Evolutionary conservation across 2,888 invertebrate species (phyloP).

Genomic region (Hartigia nigra): DNA sequence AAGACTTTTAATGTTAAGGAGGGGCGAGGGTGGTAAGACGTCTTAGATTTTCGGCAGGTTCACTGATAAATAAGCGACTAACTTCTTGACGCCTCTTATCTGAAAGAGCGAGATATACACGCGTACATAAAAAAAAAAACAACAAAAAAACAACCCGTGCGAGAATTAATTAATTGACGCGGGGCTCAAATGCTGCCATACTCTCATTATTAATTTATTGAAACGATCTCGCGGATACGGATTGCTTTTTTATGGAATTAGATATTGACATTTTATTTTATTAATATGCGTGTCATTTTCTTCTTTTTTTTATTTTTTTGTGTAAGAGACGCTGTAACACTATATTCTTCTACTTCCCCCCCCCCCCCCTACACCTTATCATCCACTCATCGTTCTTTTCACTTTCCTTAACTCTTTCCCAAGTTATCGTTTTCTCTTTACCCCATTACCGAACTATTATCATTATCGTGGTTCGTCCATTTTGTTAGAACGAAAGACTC

Average conservation of each 20-base stretch:
- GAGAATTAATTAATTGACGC: neutral
- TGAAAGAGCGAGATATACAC: neutral
- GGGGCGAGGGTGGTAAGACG: neutral
- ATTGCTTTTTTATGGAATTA: slow-evolving; percentile 19
- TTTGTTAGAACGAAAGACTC: slow-evolving; percentile 52
- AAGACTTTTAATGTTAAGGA: neutral
- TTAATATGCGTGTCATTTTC: neutral
- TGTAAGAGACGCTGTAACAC: neutral
- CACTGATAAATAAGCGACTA: neutral
- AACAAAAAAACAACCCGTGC: neutral
- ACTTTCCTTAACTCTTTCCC: neutral
- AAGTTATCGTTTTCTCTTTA: neutral
- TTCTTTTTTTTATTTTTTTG: no score
- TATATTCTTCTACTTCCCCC: neutral
- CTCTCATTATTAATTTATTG: neutral
- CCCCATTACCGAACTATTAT: no score
- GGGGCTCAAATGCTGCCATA: neutral
- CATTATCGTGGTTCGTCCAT: slow-evolving; percentile 9
- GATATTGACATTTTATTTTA: slow-evolving; percentile 21
- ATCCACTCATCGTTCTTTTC: neutral
- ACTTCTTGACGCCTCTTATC: neutral
- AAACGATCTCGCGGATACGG: slow-evolving; percentile 2
- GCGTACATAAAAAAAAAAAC: neutral
- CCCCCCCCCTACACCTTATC: neutral
- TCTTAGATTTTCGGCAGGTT: neutral